Evolutionary conservation across 2,797 vertebrate species (phyloP).

Genomic region (Aphelocoma californica): DNA sequence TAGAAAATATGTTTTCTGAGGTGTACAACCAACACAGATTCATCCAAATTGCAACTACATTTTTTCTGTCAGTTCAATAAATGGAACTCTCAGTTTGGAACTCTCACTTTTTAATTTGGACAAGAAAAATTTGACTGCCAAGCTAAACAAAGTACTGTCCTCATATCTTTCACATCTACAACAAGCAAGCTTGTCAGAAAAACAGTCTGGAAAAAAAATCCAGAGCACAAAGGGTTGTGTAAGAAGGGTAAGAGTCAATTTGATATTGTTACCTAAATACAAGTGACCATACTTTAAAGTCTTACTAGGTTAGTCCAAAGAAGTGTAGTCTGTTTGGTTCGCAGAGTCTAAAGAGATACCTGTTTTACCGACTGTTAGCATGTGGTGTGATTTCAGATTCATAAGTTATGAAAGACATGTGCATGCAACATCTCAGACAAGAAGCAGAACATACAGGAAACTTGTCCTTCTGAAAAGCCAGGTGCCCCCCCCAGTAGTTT

Average conservation of each 20-base stretch:
- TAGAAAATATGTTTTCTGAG: not conserved
- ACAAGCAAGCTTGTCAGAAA: not conserved
- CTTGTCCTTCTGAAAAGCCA: not conserved
- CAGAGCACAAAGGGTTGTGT: not conserved
- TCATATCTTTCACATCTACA: not conserved
- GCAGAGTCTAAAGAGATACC: not conserved
- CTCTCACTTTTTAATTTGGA: not conserved
- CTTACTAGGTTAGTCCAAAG: not conserved
- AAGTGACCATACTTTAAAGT: not conserved
- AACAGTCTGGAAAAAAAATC: fast-evolving
- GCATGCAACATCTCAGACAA: not conserved
- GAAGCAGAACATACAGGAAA: not conserved
- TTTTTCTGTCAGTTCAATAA: not conserved
- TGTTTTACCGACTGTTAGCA: not conserved
- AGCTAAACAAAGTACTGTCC: not conserved
- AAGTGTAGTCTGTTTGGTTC: not conserved
- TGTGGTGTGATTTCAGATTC: not conserved
- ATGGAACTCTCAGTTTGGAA: not conserved
- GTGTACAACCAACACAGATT: not conserved
- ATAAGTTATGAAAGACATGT: not conserved
- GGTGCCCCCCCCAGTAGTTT: not conserved
- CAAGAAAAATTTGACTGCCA: not conserved
- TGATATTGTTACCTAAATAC: not conserved
- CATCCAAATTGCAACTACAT: not conserved
- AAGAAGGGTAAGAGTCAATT: not conserved